Percentiles rank a stretch among this genome's conserved stretches.
Evolutionary conservation across 2,888 invertebrate species (phyloP).

Genomic region (Chrysotoxum bicinctum): DNA sequence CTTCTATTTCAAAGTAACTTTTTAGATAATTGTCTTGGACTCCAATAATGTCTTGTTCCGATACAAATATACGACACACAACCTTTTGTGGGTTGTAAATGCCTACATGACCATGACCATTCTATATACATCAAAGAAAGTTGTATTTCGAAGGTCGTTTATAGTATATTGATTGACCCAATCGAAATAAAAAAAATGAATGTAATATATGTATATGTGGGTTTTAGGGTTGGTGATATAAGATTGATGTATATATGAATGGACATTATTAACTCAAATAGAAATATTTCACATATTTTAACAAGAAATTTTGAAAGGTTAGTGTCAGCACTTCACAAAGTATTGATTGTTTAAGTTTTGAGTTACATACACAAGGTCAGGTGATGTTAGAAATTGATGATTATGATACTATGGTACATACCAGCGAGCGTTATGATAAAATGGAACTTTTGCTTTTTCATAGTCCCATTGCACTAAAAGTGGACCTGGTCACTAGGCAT

Average conservation of each 20-base stretch:
- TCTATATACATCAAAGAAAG: neutral
- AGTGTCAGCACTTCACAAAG: neutral
- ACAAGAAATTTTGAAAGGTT: conserved; percentile 6
- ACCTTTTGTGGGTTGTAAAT: neutral
- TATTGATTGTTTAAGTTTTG: conserved; percentile 4
- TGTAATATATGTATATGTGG: conserved; percentile 5
- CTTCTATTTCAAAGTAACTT: neutral
- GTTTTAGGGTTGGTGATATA: neutral
- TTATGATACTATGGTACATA: neutral
- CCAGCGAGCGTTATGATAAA: too few relatives aligned
- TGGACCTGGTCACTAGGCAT: too few relatives aligned
- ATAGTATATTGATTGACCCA: conserved; percentile 67
- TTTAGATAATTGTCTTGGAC: neutral
- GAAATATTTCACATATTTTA: conserved; percentile 3
- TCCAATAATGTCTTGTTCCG: neutral
- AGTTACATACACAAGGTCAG: neutral
- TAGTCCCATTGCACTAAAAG: too few relatives aligned
- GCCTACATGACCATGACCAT: neutral
- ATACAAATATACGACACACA: neutral
- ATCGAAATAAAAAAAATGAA: conserved; percentile 46
- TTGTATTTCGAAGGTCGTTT: conserved; percentile 48
- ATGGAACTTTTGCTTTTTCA: too few relatives aligned
- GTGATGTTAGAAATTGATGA: neutral
- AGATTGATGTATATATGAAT: neutral
- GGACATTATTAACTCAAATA: neutral